phyloP scores from a whole-genome alignment of 2,888 invertebrate genomes.

The Eupithecia inturbata region DNA sequence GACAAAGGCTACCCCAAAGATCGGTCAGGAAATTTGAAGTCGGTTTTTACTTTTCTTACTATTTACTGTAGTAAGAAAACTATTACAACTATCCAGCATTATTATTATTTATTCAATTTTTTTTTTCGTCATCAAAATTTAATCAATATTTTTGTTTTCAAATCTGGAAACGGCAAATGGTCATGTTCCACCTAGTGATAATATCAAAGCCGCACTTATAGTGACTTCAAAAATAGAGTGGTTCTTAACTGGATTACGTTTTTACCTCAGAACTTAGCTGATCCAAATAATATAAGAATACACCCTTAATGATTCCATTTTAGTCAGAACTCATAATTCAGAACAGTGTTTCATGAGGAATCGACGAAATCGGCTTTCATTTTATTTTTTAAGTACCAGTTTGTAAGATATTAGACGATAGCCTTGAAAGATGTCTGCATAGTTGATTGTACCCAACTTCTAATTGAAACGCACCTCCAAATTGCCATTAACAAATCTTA shows the following conservation, averaged over 20 bases:
- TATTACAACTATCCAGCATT: too few relatives aligned
- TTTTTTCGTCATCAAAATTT: background rate
- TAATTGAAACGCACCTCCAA: constrained; percentile 34
- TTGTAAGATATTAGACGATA: background rate
- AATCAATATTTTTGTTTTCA: too few relatives aligned
- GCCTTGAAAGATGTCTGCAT: background rate
- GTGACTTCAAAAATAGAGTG: background rate
- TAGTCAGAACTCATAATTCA: too few relatives aligned
- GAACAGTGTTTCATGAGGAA: background rate
- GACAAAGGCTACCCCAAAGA: background rate
- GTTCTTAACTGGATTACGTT: background rate
- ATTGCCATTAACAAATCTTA: constrained; percentile 12
- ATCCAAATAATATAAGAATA: background rate
- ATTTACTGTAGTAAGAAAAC: too few relatives aligned
- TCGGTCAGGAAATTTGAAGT: background rate
- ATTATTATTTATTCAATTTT: too few relatives aligned
- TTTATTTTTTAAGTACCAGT: background rate
- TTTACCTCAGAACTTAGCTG: background rate
- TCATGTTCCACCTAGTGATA: background rate
- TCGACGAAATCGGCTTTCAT: background rate
- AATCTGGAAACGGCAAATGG: background rate
- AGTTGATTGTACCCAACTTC: constrained; percentile 15
- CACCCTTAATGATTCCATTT: background rate
- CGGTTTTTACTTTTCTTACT: background rate
- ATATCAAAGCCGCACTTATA: background rate